Percentiles rank a stretch among this genome's conserved stretches.
Evolutionary conservation across 1,140 invertebrate genomes (phyloP).

Genomic region (Babylonia areolata): DNA sequence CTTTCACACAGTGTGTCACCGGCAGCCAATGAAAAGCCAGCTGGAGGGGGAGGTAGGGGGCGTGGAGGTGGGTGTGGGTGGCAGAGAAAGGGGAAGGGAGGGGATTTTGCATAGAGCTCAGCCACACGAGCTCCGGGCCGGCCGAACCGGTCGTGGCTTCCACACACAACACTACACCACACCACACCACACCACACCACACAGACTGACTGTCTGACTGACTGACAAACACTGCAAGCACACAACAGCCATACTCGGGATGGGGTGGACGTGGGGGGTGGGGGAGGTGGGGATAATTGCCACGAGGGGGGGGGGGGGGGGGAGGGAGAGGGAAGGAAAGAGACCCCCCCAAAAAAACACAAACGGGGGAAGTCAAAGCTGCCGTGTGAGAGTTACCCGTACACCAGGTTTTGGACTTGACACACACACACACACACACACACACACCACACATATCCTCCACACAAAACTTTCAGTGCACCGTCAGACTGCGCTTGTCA

Average conservation of each 20-base stretch:
- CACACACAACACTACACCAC: too few species aligned
- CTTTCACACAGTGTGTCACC: slow-evolving; percentile 38
- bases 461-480: neutral
- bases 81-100: slow-evolving; percentile 16
- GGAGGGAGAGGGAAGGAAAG: neutral
- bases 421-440: too few species aligned
- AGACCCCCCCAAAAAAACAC: neutral
- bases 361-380: neutral
- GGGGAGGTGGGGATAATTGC: neutral
- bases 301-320: neutral
- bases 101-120: slow-evolving; percentile 36
- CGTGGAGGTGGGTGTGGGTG: too few species aligned
- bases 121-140: slow-evolving; percentile 5
- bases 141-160: slow-evolving; percentile 18
- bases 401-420: neutral
- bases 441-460: too few species aligned
- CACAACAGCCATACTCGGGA: neutral
- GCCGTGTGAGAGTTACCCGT: neutral
- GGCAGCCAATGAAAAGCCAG: slow-evolving; percentile 33
- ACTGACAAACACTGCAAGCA: neutral
- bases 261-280: neutral
- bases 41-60: too few species aligned
- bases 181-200: too few species aligned
- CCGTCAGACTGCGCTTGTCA: neutral
- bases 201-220: too few species aligned